Percentiles rank a stretch among this genome's conserved stretches.
Evolutionary conservation across 2,113 vertebrate genomes (phyloP).

Genomic region (Hippoglossus stenolepis): DNA sequence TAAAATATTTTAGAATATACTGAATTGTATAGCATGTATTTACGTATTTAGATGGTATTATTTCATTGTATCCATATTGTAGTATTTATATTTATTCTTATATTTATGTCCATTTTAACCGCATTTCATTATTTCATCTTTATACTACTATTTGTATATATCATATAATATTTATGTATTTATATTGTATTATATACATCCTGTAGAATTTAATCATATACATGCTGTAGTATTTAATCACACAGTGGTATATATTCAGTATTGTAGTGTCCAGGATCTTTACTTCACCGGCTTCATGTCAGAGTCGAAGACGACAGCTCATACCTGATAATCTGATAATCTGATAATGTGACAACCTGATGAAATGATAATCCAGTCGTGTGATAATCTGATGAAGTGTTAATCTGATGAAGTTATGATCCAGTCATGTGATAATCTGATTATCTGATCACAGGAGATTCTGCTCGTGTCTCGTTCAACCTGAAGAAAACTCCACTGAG

Average conservation of each 20-base stretch:
- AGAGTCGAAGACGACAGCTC: neutral
- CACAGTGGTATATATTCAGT: neutral
- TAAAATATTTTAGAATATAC: neutral
- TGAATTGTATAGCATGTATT: too few relatives aligned
- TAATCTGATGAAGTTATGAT: neutral
- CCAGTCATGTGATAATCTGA: conserved; percentile 2
- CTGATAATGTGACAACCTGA: neutral
- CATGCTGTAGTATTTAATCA: neutral
- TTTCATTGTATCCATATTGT: too few relatives aligned
- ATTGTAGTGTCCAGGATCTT: neutral
- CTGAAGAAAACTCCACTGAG: conserved; percentile 68
- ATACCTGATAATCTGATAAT: neutral
- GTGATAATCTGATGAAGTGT: conserved; percentile 8
- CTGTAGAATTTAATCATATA: neutral
- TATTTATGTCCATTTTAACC: too few relatives aligned
- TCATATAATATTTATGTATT: neutral
- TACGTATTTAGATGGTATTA: neutral
- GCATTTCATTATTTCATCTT: too few relatives aligned
- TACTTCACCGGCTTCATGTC: too few relatives aligned
- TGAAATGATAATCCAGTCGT: neutral
- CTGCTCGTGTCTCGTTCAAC: conserved; percentile 73
- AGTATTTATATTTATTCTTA: too few relatives aligned
- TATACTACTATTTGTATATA: neutral
- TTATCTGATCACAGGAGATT: conserved; percentile 60
- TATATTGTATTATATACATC: neutral